Conservation (phyloP, 2,797 vertebrate genomes). For the Halcyon badia region DNA sequence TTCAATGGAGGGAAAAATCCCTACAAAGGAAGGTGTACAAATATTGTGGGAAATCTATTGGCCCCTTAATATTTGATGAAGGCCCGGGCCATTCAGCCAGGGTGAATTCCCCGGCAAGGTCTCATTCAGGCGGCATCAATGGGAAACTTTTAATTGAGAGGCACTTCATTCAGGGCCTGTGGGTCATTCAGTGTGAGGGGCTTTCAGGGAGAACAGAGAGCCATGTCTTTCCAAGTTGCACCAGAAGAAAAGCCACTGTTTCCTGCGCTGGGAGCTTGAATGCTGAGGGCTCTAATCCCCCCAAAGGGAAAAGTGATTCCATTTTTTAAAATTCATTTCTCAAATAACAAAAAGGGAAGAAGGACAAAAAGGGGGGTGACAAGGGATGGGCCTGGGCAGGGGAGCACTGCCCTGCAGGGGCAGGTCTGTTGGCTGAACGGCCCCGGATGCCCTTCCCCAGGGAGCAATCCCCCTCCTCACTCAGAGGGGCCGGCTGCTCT, state of each 20-base stretch:
- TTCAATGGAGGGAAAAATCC: conserved; percentile 95
- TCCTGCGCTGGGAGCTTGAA: conserved; percentile 58
- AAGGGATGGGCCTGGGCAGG: neutral
- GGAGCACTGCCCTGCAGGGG: neutral
- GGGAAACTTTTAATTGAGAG: conserved; percentile 96
- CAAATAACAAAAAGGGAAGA: conserved; percentile 19
- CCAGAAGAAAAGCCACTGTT: conserved; percentile 71
- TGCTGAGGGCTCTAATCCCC: conserved; percentile 79
- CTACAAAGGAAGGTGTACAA: conserved; percentile 93
- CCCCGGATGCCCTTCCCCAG: neutral
- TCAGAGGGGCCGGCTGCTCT: accelerated
- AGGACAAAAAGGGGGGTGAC: neutral
- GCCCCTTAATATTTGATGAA: conserved; percentile 91
- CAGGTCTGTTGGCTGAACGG: accelerated
- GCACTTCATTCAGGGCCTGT: conserved; percentile 89
- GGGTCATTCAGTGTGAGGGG: conserved; percentile 88
- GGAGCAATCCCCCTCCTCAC: neutral
- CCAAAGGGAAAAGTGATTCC: conserved; percentile 75
- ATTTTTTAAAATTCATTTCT: conserved; percentile 59
- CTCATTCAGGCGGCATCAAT: conserved; percentile 90
- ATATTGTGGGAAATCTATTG: conserved; percentile 95
- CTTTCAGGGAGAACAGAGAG: conserved; percentile 82
- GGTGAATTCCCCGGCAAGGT: conserved; percentile 91
- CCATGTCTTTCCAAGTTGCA: conserved; percentile 79
- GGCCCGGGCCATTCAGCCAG: conserved; percentile 89